Conservation (phyloP, 2,113 vertebrate genomes). For the Gymnogyps californianus region DNA sequence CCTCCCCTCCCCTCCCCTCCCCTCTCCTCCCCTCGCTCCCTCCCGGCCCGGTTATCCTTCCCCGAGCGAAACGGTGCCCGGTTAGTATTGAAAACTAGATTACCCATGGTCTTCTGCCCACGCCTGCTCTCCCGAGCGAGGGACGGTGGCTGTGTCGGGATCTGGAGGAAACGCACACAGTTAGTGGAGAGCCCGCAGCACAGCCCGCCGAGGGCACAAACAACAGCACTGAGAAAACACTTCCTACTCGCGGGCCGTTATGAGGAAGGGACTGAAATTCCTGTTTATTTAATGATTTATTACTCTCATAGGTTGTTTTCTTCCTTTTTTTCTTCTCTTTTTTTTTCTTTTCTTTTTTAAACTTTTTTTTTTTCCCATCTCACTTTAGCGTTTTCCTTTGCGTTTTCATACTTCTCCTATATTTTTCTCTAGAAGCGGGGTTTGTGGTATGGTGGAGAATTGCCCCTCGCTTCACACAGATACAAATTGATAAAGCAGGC, state of each 20-base stretch:
- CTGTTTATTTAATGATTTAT: conserved; percentile 70
- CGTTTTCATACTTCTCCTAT: background rate
- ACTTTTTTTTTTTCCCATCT: background rate
- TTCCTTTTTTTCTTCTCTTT: background rate
- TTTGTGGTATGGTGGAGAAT: background rate
- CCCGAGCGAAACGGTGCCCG: background rate
- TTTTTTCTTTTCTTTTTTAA: too few species aligned
- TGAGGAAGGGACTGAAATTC: conserved; percentile 60
- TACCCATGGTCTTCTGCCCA: conserved; percentile 21
- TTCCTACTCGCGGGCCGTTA: conserved; percentile 8
- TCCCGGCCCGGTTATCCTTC: background rate
- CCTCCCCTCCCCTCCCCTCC: background rate
- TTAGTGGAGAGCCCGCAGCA: conserved; percentile 7
- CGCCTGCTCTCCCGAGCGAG: background rate
- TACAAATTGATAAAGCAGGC: background rate
- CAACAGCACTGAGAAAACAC: background rate
- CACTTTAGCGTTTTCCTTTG: background rate
- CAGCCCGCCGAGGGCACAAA: conserved; percentile 14
- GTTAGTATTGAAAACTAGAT: background rate
- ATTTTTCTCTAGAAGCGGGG: background rate
- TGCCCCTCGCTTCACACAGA: background rate
- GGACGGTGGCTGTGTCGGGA: background rate
- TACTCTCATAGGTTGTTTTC: conserved; percentile 12
- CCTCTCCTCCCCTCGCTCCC: too few species aligned
- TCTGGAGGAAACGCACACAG: conserved; percentile 38